Evolutionary conservation across 2,113 vertebrate genomes (phyloP), one percentile per base, ranked within the genome.

Genomic region (Ophiodon elongatus): DNA sequence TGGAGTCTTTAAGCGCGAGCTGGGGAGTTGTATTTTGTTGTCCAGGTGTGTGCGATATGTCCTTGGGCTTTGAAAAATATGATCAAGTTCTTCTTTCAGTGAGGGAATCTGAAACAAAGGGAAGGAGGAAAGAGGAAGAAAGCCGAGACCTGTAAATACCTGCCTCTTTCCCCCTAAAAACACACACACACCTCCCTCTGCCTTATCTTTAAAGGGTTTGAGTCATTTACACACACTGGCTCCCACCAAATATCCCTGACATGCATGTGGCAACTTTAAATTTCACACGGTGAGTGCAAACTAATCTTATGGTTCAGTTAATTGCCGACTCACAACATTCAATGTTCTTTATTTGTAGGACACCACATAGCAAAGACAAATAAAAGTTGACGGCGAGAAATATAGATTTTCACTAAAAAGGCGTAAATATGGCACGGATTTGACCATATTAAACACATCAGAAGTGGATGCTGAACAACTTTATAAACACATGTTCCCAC

Each of bases 81-180:
- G 41, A 11, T 47, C 10, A 69, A 69, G 62, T 81, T 85, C 76
- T 77, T 33, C n/a, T 79, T 78, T 76, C 66, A 77, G 62, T 84
- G 57, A 76, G 72, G 59, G 41, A 71, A 87, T 73, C 63, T 70
- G 41, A 0, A 77, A 89, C 79, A 83, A 90, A 67, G 74, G 67
- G 64, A 59, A 77, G 76, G 69, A 50, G 83, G 72, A 72, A 82
- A 88, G 87, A 47, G 84, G 82, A 89, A 86, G 86, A 91, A 90
- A 90, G 35, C 27, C 0, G 78, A 86, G 27, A 80, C 68, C 65
- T 60, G 54, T 76, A 71, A 93, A 79, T 88, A 89, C 83, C 83
- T 91, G 75, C 65, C 76, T 72, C 65, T 84, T 86, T 84, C 52
- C 41, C 19, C 39, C 57, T 2, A 39, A 21, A 75, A 27, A 76